Base-by-base conservation (phyloP, 2,797 vertebrate genomes). In the Amblyraja radiata region DNA sequence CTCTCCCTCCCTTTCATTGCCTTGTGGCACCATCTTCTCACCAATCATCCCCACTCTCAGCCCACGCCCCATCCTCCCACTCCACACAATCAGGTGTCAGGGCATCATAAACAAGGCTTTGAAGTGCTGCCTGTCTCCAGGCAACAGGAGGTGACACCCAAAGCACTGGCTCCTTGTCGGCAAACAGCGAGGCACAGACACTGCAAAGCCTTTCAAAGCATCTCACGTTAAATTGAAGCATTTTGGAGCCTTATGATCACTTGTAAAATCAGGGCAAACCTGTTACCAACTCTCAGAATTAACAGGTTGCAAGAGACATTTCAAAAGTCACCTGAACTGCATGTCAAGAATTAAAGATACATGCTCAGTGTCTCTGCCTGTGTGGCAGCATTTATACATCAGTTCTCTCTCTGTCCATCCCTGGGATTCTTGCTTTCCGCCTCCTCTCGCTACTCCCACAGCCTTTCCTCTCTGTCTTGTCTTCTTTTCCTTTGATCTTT, bases 51-150 rank as follows among this genome's bases (percentile, higher is more conserved):
- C 46, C 46, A 46, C 46, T 46, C 46, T 46, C 46, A 46, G 46
- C 46, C 46, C 46, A 46, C 46, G 46, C 21, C 21, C 80, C 46
- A 7, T 23, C 46, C 3, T 0, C 11, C 28, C 84, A 65, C 21
- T 6, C 84, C 84, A 18, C n/a, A 88, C n/a, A 65, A 63, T 63
- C 83, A 86, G 83, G 58, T 86, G 58, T 65, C 84, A 65, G 61
- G 32, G 84, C 84, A 32, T n/a, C 83, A n/a, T 86, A 63, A 63
- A 86, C 61, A 32, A 36, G 46, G 28, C 58, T 88, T 88, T 61
- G 84, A 88, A 32, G 61, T 65, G 84, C 63, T 32, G 84, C 84
- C 84, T 32, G 86, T 71, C n/a, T 90, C 86, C 86, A 71, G 84
- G 84, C 84, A 88, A 68, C 61, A 23, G n/a, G 63, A 90, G n/a